A percentile compares a stretch with the other conserved stretches of the same genome.
Evolutionary conservation across 2,797 vertebrate species (phyloP).

Genomic region (Adrianichthys oophorus): DNA sequence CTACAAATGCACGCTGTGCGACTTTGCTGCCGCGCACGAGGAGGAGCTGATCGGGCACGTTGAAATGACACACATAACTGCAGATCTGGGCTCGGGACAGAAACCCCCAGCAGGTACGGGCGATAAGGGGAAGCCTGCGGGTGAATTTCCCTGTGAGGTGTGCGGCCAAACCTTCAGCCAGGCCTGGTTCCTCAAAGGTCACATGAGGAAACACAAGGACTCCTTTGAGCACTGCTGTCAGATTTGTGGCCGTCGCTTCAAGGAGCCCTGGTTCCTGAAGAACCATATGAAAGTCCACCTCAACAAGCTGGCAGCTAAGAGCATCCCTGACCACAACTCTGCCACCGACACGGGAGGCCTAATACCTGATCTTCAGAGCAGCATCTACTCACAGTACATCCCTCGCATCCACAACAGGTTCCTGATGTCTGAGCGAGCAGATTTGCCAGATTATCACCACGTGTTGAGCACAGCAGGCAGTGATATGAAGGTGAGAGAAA

Average conservation of each 20-base stretch:
- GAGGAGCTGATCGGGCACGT: conserved; percentile 97
- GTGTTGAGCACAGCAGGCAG: conserved; percentile 86
- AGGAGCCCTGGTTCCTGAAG: conserved; percentile 99
- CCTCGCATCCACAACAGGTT: conserved; percentile 93
- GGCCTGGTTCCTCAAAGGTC: conserved; percentile 98
- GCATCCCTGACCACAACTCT: conserved; percentile 84
- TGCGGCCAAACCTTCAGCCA: conserved; percentile 98
- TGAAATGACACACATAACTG: conserved; percentile 94
- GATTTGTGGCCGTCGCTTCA: conserved; percentile 97
- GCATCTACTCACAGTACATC: conserved; percentile 92
- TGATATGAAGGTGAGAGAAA: conserved; percentile 92
- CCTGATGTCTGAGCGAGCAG: conserved; percentile 84
- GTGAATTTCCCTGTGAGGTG: conserved; percentile 94
- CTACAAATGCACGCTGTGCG: conserved; percentile 98
- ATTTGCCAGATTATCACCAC: conserved; percentile 86
- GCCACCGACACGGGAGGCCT: conserved; percentile 83
- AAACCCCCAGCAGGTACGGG: conserved; percentile 69
- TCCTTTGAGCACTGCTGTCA: conserved; percentile 99
- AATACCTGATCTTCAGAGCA: conserved; percentile 87
- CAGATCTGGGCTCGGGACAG: conserved; percentile 87
- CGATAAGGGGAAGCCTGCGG: conserved; percentile 83
- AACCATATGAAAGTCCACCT: conserved; percentile 99
- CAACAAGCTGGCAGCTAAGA: conserved; percentile 95
- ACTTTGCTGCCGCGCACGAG: conserved; percentile 95
- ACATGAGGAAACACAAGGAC: conserved; percentile 99